Percentiles rank a stretch among this genome's conserved stretches.
These are phyloP conservation scores for Orius laevigatus DNA, from an alignment of 1,140 invertebrate species.

Conservation along the genomic window DNA sequence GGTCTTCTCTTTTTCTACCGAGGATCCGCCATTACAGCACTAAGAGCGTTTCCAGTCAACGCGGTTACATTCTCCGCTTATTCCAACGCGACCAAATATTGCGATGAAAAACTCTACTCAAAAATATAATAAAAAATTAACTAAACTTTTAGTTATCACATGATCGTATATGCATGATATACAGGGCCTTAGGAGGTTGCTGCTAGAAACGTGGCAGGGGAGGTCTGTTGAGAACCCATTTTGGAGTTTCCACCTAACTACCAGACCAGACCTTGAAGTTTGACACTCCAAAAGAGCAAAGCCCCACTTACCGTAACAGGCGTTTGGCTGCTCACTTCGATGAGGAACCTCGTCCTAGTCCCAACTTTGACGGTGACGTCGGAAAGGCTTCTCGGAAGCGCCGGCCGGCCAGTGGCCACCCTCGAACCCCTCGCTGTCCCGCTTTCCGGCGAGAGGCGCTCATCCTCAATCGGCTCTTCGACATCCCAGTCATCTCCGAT, in stretches of 20 bases:
- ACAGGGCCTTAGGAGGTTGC: background rate
- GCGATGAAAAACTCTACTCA: too few species aligned
- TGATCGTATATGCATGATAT: background rate
- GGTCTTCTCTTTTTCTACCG: constrained; percentile 37
- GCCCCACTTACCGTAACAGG: constrained; percentile 51
- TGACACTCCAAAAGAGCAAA: background rate
- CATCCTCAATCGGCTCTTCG: background rate
- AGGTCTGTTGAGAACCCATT: too few species aligned
- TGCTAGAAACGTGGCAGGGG: background rate
- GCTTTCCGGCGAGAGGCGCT: background rate
- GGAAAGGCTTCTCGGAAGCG: constrained; percentile 56
- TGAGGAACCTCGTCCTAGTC: constrained; percentile 60
- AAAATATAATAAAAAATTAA: too few species aligned
- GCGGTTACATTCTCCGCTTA: constrained; percentile 38
- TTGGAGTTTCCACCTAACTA: background rate
- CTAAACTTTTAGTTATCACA: too few species aligned
- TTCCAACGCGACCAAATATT: too few species aligned
- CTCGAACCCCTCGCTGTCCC: background rate
- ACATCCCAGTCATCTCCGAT: constrained; percentile 2
- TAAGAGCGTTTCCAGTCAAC: constrained; percentile 53
- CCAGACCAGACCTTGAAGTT: background rate
- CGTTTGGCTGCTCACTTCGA: constrained; percentile 62
- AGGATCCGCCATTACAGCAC: constrained; percentile 37
- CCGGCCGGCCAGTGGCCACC: constrained; percentile 22
- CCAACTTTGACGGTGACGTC: constrained; percentile 74